Percentiles rank a stretch among this genome's conserved stretches.
Conservation (phyloP, 2,888 invertebrate species). For the Mythimna pallens region DNA sequence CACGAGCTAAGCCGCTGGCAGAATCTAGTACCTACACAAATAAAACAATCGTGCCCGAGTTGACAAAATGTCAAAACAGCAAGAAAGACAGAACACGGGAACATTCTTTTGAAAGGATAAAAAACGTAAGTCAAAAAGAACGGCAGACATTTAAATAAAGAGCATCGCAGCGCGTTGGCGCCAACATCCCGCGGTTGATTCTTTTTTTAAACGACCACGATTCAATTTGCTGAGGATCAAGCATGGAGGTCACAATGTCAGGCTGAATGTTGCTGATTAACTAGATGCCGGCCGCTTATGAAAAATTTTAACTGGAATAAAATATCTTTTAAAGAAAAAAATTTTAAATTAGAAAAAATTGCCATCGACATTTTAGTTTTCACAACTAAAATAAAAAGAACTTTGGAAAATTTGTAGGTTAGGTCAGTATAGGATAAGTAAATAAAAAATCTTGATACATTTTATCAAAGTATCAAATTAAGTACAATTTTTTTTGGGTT, state of each 20-base stretch:
- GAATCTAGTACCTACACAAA: slow-evolving; percentile 22
- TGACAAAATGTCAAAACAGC: slow-evolving; percentile 67
- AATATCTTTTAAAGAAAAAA: neutral
- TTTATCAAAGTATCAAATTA: no score
- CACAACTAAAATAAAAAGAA: no score
- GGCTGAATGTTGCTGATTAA: slow-evolving; percentile 65
- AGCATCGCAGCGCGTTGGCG: slow-evolving; percentile 87
- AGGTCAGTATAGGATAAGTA: no score
- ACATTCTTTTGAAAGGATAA: slow-evolving; percentile 67
- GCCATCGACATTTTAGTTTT: no score
- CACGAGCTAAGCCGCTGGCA: no score
- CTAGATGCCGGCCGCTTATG: slow-evolving; percentile 35
- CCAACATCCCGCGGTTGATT: slow-evolving; percentile 86
- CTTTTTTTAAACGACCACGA: slow-evolving; percentile 85
- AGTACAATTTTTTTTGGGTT: no score
- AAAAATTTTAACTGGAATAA: slow-evolving; percentile 23
- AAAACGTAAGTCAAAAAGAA: slow-evolving; percentile 68
- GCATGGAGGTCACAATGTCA: slow-evolving; percentile 78
- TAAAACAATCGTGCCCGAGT: slow-evolving; percentile 56
- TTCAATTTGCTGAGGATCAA: slow-evolving; percentile 87
- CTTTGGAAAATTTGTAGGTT: no score
- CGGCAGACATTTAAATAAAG: slow-evolving; percentile 86
- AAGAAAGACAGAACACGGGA: slow-evolving; percentile 71
- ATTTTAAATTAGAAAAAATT: neutral
- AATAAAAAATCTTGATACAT: no score